Percentiles rank a stretch among this genome's conserved stretches.
These are phyloP conservation scores for Corythornis madagascariensis DNA, from an alignment of 2,113 vertebrate genomes.

Conservation along the genomic window DNA sequence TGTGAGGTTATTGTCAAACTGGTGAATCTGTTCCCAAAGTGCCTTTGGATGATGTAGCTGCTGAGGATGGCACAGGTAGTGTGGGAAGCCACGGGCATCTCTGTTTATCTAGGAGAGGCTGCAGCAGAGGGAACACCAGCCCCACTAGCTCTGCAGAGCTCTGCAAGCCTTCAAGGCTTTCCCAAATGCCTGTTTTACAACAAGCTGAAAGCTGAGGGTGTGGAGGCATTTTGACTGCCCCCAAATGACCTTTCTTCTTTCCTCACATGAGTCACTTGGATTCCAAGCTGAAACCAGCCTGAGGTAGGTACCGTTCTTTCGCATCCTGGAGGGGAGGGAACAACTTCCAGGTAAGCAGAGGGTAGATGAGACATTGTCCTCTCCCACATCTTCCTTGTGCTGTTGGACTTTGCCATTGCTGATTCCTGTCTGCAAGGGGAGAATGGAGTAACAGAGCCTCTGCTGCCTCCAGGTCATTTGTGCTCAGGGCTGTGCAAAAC, in stretches of 20 bases:
- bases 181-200: background rate
- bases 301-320: background rate
- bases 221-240: background rate
- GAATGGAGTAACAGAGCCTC: background rate
- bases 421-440: background rate
- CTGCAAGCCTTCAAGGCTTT: background rate
- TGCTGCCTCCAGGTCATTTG: fast-evolving
- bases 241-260: background rate
- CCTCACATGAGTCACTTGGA: background rate
- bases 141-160: fast-evolving
- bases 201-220: background rate
- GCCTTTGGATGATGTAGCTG: background rate
- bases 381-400: fast-evolving
- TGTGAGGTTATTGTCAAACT: background rate
- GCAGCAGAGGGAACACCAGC: background rate
- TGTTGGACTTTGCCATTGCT: background rate
- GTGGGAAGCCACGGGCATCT: background rate
- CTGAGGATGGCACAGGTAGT: background rate
- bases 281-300: background rate
- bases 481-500: background rate
- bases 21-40: fast-evolving
- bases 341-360: background rate
- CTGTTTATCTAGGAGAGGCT: background rate
- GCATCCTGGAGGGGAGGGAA: background rate
- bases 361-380: background rate